These are phyloP conservation scores for Eilema caniola DNA, from an alignment of 2,888 invertebrate genomes.

Conservation along the genomic window DNA sequence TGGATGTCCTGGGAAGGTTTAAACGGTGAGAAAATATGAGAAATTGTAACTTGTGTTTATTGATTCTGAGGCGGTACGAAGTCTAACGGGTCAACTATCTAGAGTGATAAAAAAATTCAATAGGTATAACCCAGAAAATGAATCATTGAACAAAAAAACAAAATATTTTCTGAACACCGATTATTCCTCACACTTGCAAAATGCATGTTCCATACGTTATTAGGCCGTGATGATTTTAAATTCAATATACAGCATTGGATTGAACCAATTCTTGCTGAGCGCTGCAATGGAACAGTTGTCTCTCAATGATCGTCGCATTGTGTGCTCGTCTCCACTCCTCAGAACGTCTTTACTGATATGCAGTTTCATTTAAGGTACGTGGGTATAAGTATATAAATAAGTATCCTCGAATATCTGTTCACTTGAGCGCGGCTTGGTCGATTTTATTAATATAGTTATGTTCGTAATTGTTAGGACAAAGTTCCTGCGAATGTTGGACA, in stretches of 20 bases:
- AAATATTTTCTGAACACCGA: neutral
- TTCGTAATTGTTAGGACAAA: neutral
- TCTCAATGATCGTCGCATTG: neutral
- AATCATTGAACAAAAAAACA: neutral
- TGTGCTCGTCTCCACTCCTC: neutral
- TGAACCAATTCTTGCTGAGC: neutral
- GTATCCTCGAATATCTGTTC: no score
- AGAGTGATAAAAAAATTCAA: no score
- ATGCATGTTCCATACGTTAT: neutral
- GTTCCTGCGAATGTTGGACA: neutral
- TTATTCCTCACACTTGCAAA: neutral
- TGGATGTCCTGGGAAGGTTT: no score
- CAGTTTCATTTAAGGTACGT: neutral
- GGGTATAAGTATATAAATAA: neutral
- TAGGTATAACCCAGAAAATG: no score
- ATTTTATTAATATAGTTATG: no score
- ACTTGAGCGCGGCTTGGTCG: neutral
- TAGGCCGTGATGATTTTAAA: slow-evolving; percentile 10
- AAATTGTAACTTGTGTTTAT: no score
- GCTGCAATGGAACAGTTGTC: neutral
- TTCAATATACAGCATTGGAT: slow-evolving; percentile 7
- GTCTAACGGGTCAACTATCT: no score
- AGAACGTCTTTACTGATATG: neutral
- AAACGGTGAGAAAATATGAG: no score
- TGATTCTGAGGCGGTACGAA: no score